Base-by-base conservation (phyloP, 2,888 invertebrate species). In the Dynastes hyllus region DNA sequence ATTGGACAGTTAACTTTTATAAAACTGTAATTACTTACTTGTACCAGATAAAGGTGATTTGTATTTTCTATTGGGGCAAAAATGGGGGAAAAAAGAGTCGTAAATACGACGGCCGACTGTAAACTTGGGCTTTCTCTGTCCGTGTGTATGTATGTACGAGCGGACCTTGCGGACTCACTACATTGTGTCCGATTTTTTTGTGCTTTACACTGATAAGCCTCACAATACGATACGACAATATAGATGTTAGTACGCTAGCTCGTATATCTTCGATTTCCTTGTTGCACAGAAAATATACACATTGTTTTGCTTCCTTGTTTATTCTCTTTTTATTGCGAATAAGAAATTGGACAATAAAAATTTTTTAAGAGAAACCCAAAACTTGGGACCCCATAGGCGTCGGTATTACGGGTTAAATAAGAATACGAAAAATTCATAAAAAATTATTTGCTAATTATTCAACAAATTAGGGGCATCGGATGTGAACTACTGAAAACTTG, bases 21-120 rank as follows among this genome's bases (percentile, higher is more conserved):
- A 76, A 76, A 78, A 79, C 61, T 79, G 79, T 77, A 79, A 79
- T 79, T 79, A 76, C 79, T 76, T 65, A 67, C 76, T 73, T 66
- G 58, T 65, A 50, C 69, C 70, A 79, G 75, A 79, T 67, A 67
- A 79, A 76, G 69, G 67, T 76, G 79, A 77, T 79, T 79, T 79
- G 79, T 79, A 77, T 67, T 69, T 77, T 67, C 58, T 67, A 77
- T 77, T 77, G 77, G 27, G 55, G 67, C 66, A n/a, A n/a, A n/a
- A n/a, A n/a, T n/a, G n/a, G n/a, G n/a, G n/a, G n/a, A n/a, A n/a
- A n/a, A n/a, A n/a, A n/a, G 45, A 22, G 45, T 61, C 73, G 73
- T 75, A 75, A 75, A 75, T 75, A 75, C 58, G 61, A 75, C 73
- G 11, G 61, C 40, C 22, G 61, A 40, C 27, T 61, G 73, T 75